These are phyloP conservation scores for Scolanthus callimorphus DNA, from an alignment of 92 coral and sea anemone species.

Conservation along the genomic window DNA sequence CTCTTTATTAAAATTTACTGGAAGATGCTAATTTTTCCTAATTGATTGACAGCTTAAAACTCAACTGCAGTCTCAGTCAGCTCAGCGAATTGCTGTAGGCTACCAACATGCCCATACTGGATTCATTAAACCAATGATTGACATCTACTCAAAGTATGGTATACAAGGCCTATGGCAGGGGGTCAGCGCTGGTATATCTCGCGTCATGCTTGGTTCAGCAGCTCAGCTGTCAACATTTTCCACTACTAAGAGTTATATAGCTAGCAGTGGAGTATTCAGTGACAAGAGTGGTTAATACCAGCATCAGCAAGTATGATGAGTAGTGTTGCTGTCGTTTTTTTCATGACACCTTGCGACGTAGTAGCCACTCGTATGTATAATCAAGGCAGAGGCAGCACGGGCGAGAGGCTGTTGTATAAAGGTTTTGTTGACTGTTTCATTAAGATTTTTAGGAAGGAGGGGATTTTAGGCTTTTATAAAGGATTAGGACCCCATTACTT, in stretches of 20 bases:
- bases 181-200: slow-evolving; percentile 72
- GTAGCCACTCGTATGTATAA: slow-evolving; percentile 91
- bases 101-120: slow-evolving; percentile 84
- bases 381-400: slow-evolving; percentile 83
- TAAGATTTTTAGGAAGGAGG: slow-evolving; percentile 83
- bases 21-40: too few relatives aligned
- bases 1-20: too few relatives aligned
- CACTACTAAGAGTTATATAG: slow-evolving; percentile 65
- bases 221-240: slow-evolving; percentile 94
- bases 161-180: slow-evolving; percentile 89
- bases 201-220: slow-evolving; percentile 88
- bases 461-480: slow-evolving; percentile 87
- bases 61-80: slow-evolving; percentile 87
- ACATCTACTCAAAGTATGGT: slow-evolving; percentile 69
- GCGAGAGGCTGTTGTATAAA: slow-evolving; percentile 70
- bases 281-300: slow-evolving; percentile 79
- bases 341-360: slow-evolving; percentile 97
- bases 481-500: slow-evolving; percentile 98
- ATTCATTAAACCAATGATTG: slow-evolving; percentile 49
- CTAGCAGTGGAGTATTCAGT: slow-evolving; percentile 32
- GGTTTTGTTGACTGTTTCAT: slow-evolving; percentile 85
- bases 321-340: slow-evolving; percentile 81
- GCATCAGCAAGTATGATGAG: slow-evolving; percentile 88
- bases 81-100: slow-evolving; percentile 86
- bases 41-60: slow-evolving; percentile 74